phyloP scores from a whole-genome alignment of 2,888 invertebrate genomes.

The Pseudanteris insignis region DNA sequence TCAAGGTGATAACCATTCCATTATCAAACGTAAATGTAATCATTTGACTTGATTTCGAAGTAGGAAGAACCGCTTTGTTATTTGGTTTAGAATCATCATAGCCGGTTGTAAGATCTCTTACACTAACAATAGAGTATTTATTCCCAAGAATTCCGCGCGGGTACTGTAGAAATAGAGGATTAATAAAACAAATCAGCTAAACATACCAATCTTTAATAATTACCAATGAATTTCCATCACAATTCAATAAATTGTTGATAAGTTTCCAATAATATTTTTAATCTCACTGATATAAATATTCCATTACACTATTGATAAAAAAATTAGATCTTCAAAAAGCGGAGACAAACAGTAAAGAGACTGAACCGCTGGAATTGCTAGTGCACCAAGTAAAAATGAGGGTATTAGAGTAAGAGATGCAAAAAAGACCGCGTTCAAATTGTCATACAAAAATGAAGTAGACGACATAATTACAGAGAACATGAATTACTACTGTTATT shows the following conservation, averaged over 20 bases:
- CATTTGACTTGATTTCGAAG: conserved; percentile 82
- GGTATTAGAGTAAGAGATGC: conserved; percentile 58
- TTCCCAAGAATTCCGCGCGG: conserved; percentile 73
- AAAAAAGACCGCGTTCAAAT: conserved; percentile 51
- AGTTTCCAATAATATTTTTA: too few relatives aligned
- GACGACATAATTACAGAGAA: conserved; percentile 48
- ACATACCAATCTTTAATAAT: too few relatives aligned
- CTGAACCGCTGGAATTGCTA: conserved; percentile 57
- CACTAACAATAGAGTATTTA: conserved; percentile 73
- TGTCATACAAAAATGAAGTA: conserved; percentile 47
- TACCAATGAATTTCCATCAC: too few relatives aligned
- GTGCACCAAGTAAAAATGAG: conserved; percentile 55
- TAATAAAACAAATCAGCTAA: too few relatives aligned
- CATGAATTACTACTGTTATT: conserved; percentile 20
- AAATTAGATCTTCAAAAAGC: conserved; percentile 52
- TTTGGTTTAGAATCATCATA: conserved; percentile 78
- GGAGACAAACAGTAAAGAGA: conserved; percentile 59
- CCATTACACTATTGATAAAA: too few relatives aligned
- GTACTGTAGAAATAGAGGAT: too few relatives aligned
- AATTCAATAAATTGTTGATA: too few relatives aligned
- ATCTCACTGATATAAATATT: too few relatives aligned
- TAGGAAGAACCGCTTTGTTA: conserved; percentile 76
- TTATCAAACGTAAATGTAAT: conserved; percentile 91
- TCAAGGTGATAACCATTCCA: conserved; percentile 85
- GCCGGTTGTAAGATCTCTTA: conserved; percentile 92